Base-by-base conservation (phyloP, 1,140 invertebrate species). In the Sogatella furcifera region DNA sequence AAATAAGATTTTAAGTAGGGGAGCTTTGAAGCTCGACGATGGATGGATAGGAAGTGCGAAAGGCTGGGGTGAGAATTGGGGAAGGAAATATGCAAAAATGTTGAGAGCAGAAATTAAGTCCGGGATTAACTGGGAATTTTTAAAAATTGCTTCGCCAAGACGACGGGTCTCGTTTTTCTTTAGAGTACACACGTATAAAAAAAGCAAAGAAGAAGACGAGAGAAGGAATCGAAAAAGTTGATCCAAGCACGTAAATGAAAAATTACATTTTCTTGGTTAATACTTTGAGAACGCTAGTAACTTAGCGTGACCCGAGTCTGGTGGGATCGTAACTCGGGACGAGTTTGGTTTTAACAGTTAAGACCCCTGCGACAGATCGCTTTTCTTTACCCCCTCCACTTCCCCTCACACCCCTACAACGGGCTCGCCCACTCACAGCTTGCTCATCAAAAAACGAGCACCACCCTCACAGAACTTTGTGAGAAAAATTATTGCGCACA, bases 171-270 rank as follows among this genome's bases (percentile, higher is more conserved):
- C 62, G 41, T 60, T 59, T 59, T 46, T 60, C 52, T 57, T 64
- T 53, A 62, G 59, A 64, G 60, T 62, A 59, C 49, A 56, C 54
- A 59, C 56, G 61, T 63, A 61, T 58, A 61, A 55, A 60, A 55
- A 38, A 38, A 38, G 34, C 34, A 38, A 38, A 38, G 34, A 38
- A 38, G 34, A 38, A 59, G 55, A 31, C 46, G 53, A 59, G 61
- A 44, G 44, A 53, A 62, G 52, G 61, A 65, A 60, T 62, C 57
- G 64, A 61, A 67, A 65, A 67, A 65, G 64, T 67, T 67, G 66
- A 67, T 67, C 66, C 66, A 61, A 58, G 66, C 66, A 67, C 66
- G 66, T 67, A 67, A 67, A 67, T 63, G 64, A 67, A 67, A 65
- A 67, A 67, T 65, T 65, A 67, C 66, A 65, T 67, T 65, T 65